A percentile compares a stretch with the other conserved stretches of the same genome.
Evolutionary conservation across 2,888 invertebrate species (phyloP).

Genomic region (Altica lythri): DNA sequence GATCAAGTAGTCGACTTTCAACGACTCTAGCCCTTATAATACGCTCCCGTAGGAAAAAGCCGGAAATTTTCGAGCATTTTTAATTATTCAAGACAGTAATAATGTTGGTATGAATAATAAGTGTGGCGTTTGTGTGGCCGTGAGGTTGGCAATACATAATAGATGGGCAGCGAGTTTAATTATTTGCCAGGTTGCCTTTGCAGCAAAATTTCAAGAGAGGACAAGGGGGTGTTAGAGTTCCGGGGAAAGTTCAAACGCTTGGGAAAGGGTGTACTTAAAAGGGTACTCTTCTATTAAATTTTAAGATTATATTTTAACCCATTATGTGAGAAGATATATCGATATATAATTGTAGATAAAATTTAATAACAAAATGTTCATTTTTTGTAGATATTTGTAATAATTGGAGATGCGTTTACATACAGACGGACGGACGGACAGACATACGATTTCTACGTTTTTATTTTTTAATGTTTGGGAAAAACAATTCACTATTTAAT

Average conservation of each 20-base stretch:
- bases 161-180: constrained; percentile 53
- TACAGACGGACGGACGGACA: no score
- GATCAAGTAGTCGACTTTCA: constrained; percentile 6
- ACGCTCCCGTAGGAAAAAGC: constrained; percentile 20
- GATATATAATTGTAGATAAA: no score
- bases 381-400: no score
- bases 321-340: no score
- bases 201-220: constrained; percentile 39
- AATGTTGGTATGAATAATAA: constrained; percentile 58
- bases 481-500: no score
- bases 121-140: constrained; percentile 52
- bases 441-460: no score
- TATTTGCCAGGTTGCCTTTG: constrained; percentile 46
- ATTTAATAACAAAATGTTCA: no score
- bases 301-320: no score
- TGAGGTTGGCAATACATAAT: constrained; percentile 55
- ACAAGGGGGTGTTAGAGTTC: neutral
- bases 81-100: constrained; percentile 55
- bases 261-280: neutral
- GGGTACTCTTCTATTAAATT: neutral
- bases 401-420: no score
- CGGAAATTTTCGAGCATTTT: constrained; percentile 41
- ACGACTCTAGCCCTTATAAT: constrained; percentile 11
- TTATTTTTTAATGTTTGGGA: no score
- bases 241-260: neutral